These are phyloP conservation scores for Sesia apiformis DNA, from an alignment of 2,888 invertebrate genomes.

Conservation along the genomic window DNA sequence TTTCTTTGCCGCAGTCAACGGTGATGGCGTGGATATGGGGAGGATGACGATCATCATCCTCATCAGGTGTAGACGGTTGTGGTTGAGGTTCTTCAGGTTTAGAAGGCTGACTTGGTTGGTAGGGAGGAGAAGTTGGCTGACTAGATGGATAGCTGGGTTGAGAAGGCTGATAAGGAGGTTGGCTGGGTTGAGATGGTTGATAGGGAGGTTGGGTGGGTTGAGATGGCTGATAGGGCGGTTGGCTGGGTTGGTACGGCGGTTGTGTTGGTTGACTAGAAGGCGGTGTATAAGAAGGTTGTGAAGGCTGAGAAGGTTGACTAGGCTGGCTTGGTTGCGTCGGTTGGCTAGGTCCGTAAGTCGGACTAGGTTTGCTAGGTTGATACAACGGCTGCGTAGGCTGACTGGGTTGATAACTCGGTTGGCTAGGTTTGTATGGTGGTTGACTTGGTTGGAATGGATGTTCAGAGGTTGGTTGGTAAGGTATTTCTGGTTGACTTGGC, in stretches of 20 bases:
- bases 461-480: constrained; percentile 17
- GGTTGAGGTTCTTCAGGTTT: constrained; percentile 10
- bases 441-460: constrained; percentile 17
- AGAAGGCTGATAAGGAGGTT: constrained; percentile 10
- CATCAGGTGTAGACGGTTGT: constrained; percentile 20
- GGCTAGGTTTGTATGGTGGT: constrained; percentile 10
- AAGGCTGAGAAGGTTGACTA: constrained; percentile 15
- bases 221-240: constrained; percentile 15
- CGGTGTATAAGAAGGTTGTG: constrained; percentile 11
- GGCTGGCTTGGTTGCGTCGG: constrained; percentile 17
- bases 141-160: constrained; percentile 16
- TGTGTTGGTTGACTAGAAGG: constrained; percentile 22
- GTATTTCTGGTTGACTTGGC: constrained; percentile 17
- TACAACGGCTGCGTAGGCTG: constrained; percentile 20
- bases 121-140: constrained; percentile 11
- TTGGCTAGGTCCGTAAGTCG: constrained; percentile 16
- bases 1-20: constrained; percentile 85
- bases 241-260: constrained; percentile 18
- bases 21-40: constrained; percentile 84
- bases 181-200: constrained; percentile 7
- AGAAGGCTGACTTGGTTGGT: constrained; percentile 18
- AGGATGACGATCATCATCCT: constrained; percentile 80
- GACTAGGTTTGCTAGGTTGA: constrained; percentile 18
- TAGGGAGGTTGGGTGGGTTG: constrained; percentile 15
- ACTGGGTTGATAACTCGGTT: constrained; percentile 14